Evolutionary conservation across 1,140 invertebrate genomes (phyloP).

Genomic region (Oryctes rhinoceros): DNA sequence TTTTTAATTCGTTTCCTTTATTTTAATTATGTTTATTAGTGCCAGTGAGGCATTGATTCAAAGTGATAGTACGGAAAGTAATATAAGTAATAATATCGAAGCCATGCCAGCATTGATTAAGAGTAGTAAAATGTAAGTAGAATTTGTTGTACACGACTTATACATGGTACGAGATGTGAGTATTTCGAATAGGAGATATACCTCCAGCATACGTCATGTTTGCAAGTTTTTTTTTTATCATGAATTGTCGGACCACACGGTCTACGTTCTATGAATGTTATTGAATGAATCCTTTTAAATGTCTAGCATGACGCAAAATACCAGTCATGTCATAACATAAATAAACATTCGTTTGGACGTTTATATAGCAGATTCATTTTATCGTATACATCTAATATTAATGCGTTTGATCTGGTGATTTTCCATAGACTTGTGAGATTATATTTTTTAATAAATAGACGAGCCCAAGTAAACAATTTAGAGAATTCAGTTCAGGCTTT

Average conservation of each 20-base stretch:
- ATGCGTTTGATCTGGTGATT: not conserved
- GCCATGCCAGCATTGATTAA: conserved; percentile 49
- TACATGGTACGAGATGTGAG: not conserved
- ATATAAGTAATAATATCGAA: conserved; percentile 46
- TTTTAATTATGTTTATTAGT: conserved; percentile 51
- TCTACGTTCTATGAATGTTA: not conserved
- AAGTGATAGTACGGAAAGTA: conserved; percentile 48
- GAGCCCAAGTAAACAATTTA: too few relatives aligned
- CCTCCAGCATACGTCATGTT: not conserved
- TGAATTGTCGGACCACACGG: not conserved
- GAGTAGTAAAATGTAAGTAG: conserved; percentile 47
- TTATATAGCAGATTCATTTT: not conserved
- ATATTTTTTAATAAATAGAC: too few relatives aligned
- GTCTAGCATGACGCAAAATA: not conserved
- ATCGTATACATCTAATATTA: not conserved
- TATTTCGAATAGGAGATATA: conserved; percentile 14
- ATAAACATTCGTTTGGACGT: conserved; percentile 14
- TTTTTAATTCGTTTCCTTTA: conserved; percentile 43
- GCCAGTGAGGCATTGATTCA: conserved; percentile 50
- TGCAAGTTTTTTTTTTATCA: not conserved
- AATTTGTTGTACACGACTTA: not conserved
- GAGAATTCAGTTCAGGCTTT: too few relatives aligned
- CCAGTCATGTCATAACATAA: conserved; percentile 14
- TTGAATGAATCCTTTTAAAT: conserved; percentile 18
- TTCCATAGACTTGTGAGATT: not conserved